Percentiles rank a stretch among this genome's conserved stretches.
phyloP scores from a whole-genome alignment of 2,797 vertebrate genomes.

The Micrastur ruficollis region DNA sequence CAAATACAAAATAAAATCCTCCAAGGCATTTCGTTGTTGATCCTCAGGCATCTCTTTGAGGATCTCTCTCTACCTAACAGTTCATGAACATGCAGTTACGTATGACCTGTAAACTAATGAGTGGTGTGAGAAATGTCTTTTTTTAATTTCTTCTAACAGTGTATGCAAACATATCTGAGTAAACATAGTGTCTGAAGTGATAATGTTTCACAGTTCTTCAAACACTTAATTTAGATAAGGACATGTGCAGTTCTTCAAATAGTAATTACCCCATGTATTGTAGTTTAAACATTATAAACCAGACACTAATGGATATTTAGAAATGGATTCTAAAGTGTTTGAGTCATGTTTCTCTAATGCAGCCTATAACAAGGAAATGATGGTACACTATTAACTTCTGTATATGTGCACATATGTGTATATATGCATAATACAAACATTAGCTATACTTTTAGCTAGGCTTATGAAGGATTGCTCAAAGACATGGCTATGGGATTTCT shows the following conservation, averaged over 20 bases:
- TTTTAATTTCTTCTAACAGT: not conserved
- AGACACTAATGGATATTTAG: conserved; percentile 30
- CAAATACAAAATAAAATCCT: not conserved
- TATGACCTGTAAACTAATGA: not conserved
- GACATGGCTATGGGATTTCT: not conserved
- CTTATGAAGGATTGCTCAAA: not conserved
- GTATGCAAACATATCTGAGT: conserved; percentile 36
- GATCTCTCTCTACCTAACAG: not conserved
- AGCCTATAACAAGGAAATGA: not conserved
- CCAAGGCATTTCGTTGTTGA: not conserved
- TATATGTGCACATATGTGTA: not conserved
- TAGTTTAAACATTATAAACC: conserved; percentile 52
- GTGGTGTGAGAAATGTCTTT: conserved; percentile 26
- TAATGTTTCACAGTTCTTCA: conserved; percentile 64
- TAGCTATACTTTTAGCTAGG: not conserved
- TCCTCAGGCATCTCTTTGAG: not conserved
- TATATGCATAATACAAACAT: not conserved
- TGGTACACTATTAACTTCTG: not conserved
- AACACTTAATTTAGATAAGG: conserved; percentile 58
- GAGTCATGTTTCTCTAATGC: not conserved
- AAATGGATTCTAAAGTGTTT: not conserved
- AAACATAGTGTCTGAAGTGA: conserved; percentile 60
- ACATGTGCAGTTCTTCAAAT: conserved; percentile 24
- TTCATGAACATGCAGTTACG: not conserved
- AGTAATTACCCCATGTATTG: not conserved